phyloP scores from a whole-genome alignment of 2,888 invertebrate species.

The Cephus rjabovi region DNA sequence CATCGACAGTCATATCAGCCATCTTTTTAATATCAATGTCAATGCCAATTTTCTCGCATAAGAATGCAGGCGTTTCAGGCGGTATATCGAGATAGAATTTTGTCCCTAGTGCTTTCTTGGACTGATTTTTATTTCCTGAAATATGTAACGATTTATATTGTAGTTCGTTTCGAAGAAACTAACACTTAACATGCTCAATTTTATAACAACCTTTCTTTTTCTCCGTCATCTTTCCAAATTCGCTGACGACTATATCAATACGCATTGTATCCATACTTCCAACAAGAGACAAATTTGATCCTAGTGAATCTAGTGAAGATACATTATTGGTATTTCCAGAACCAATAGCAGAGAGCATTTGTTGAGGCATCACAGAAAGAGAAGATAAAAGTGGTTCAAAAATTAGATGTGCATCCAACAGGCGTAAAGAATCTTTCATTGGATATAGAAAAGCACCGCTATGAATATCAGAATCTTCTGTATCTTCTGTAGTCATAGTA shows the following conservation, averaged over 20 bases:
- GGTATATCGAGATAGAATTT: slow-evolving; percentile 72
- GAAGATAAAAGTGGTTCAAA: slow-evolving; percentile 92
- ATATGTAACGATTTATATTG: not conserved
- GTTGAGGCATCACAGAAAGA: slow-evolving; percentile 91
- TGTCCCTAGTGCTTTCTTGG: slow-evolving; percentile 47
- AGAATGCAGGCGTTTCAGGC: slow-evolving; percentile 87
- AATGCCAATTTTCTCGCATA: slow-evolving; percentile 91
- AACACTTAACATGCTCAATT: not conserved
- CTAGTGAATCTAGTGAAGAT: slow-evolving; percentile 86
- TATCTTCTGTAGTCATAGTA: slow-evolving; percentile 65
- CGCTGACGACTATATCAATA: slow-evolving; percentile 95
- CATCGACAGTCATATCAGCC: slow-evolving; percentile 89
- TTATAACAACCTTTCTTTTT: slow-evolving; percentile 67
- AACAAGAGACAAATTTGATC: slow-evolving; percentile 85
- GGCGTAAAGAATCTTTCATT: slow-evolving; percentile 83
- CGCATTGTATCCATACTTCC: slow-evolving; percentile 89
- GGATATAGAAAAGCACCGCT: slow-evolving; percentile 78
- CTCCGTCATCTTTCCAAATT: slow-evolving; percentile 76
- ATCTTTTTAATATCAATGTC: slow-evolving; percentile 91
- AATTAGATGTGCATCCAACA: slow-evolving; percentile 93
- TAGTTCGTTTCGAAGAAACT: not conserved
- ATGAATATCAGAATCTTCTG: slow-evolving; percentile 62
- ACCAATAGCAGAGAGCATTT: slow-evolving; percentile 73
- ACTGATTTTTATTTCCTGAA: slow-evolving; percentile 62
- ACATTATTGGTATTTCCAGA: slow-evolving; percentile 70